Percentiles rank a stretch among this genome's conserved stretches.
Conservation (phyloP, 2,797 vertebrate species). For the Fistularia commersonii region DNA sequence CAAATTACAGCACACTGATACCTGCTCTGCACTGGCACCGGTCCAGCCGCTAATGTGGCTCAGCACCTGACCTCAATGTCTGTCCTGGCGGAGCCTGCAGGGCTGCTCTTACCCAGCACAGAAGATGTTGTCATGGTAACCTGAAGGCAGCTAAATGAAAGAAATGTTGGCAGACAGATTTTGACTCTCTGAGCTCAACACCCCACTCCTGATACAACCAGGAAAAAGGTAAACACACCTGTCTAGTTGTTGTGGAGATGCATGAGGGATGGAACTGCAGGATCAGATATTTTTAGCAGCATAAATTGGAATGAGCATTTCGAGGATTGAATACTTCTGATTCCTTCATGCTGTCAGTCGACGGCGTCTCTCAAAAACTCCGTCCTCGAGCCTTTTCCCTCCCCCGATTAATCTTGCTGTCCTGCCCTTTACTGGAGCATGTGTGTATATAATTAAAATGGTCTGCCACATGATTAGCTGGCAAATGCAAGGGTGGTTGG, state of each 20-base stretch:
- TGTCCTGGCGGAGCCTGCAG: conserved; percentile 38
- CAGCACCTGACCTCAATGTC: conserved; percentile 30
- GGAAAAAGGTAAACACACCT: conserved; percentile 30
- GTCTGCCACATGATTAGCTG: background rate
- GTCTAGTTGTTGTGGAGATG: conserved; percentile 1
- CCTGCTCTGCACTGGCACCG: conserved; percentile 10
- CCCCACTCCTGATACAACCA: conserved; percentile 24
- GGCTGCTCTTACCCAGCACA: conserved; percentile 38
- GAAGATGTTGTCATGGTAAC: conserved; percentile 67
- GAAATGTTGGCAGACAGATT: conserved; percentile 48
- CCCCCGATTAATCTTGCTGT: background rate
- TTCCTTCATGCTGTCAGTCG: conserved; percentile 21
- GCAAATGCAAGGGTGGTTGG: conserved; percentile 5
- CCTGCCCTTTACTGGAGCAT: conserved; percentile 6
- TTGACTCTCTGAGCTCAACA: conserved; percentile 38
- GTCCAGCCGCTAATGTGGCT: conserved; percentile 23
- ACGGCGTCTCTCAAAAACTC: background rate
- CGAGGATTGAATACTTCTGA: conserved; percentile 12
- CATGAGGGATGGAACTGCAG: conserved; percentile 11
- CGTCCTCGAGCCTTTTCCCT: conserved; percentile 6
- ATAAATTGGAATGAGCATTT: conserved; percentile 20
- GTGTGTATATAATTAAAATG: conserved; percentile 5
- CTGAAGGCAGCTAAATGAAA: conserved; percentile 43
- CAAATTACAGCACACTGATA: conserved; percentile 20
- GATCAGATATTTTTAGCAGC: conserved; percentile 31